phyloP scores from a whole-genome alignment of 2,797 vertebrate genomes.

The Eospalax fontanierii region DNA sequence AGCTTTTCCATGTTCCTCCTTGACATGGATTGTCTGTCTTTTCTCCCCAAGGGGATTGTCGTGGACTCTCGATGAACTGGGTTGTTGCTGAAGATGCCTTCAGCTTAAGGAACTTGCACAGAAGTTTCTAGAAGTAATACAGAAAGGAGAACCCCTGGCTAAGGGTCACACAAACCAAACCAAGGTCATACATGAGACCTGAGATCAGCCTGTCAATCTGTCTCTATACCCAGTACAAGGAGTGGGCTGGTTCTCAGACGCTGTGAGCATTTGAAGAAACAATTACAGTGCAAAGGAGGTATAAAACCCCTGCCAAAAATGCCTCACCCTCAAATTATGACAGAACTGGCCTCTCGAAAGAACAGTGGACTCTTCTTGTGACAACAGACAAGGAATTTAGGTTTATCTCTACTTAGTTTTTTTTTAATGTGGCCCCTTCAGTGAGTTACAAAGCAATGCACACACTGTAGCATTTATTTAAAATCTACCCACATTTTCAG shows the following conservation, averaged over 20 bases:
- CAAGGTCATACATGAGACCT: not conserved
- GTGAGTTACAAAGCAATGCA: slow-evolving; percentile 32
- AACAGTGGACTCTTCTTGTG: not conserved
- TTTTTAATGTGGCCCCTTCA: not conserved
- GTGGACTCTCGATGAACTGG: slow-evolving; percentile 29
- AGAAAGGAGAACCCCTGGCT: not conserved
- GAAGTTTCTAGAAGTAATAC: slow-evolving; percentile 43
- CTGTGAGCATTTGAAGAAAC: not conserved
- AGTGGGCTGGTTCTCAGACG: not conserved
- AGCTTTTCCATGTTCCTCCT: not conserved
- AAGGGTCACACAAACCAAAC: slow-evolving; percentile 36
- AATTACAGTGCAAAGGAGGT: not conserved
- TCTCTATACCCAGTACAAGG: not conserved
- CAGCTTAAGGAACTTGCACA: not conserved
- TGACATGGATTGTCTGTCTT: not conserved
- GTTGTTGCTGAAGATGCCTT: slow-evolving; percentile 22
- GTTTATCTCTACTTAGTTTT: slow-evolving; percentile 13
- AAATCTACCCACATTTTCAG: not conserved
- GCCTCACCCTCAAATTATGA: not conserved
- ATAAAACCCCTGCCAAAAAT: not conserved
- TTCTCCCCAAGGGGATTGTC: slow-evolving; percentile 28
- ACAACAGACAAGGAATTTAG: not conserved
- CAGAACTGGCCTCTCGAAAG: not conserved
- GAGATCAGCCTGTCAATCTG: not conserved
- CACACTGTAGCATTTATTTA: not conserved